Percentiles rank a stretch among this genome's conserved stretches.
phyloP scores from a whole-genome alignment of 1,140 invertebrate genomes.

The Physella acuta region DNA sequence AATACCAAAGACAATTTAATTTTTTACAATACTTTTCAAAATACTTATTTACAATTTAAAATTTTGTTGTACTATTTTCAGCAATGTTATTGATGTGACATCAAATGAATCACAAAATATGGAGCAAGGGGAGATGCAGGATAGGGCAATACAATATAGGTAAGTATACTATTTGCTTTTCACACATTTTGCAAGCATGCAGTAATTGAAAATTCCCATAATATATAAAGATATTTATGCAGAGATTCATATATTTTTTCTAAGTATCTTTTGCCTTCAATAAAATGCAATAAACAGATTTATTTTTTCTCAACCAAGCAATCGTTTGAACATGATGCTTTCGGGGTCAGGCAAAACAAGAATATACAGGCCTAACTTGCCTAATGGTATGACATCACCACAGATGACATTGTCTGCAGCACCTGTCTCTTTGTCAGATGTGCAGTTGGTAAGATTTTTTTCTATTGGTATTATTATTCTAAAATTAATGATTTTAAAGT shows the following conservation, averaged over 20 bases:
- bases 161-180: too few relatives aligned
- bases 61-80: conserved; percentile 5
- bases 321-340: conserved; percentile 42
- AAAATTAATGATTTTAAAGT: too few relatives aligned
- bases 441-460: conserved; percentile 65
- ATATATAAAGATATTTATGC: too few relatives aligned
- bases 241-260: too few relatives aligned
- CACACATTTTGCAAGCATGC: too few relatives aligned
- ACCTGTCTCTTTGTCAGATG: conserved; percentile 63
- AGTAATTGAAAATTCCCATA: too few relatives aligned
- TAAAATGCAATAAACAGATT: background rate
- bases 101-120: conserved; percentile 22
- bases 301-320: conserved; percentile 29
- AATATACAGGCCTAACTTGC: conserved; percentile 53
- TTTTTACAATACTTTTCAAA: too few relatives aligned
- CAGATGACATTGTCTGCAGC: conserved; percentile 65
- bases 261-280: too few relatives aligned
- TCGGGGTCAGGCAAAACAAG: conserved; percentile 30
- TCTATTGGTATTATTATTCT: too few relatives aligned
- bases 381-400: conserved; percentile 66
- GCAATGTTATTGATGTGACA: conserved; percentile 26
- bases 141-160: conserved; percentile 25
- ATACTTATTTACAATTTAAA: background rate
- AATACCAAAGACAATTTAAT: too few relatives aligned
- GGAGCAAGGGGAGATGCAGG: conserved; percentile 24